Evolutionary conservation across 2,888 invertebrate genomes (phyloP), one percentile per base, ranked within the genome.

Genomic region (Cosmia trapezina): DNA sequence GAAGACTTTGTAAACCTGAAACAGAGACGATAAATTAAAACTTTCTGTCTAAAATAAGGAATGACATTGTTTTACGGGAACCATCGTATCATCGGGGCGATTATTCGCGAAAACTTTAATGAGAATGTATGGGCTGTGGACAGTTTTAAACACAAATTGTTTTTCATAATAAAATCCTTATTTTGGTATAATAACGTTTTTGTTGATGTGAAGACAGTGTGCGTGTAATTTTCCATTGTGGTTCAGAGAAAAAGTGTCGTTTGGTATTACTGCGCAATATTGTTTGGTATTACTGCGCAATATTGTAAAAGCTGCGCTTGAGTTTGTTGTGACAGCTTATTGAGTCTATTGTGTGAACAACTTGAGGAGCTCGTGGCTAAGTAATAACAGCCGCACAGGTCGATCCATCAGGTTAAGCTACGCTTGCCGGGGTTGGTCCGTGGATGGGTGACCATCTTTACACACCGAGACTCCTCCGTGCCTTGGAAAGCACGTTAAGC

Each of bases 151-250:
- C 28, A 28, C 22, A 59, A 72, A 83, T 86, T 85, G 85, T 85
- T 85, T 85, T 80, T 84, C 80, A 78, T 82, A 85, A 81, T 81
- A 86, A 85, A 83, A 83, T 47, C 60, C 59, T 62, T 65, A 84
- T 86, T 80, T 84, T 59, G 62, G 80, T n/a, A n/a, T n/a, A 70
- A 59, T 1, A 53, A 77, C 45, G 54, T 61, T 73, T 66, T 64
- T 54, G 67, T 51, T 53, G 64, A 67, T 60, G 72, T 64, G 82
- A 59, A 59, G 73, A 73, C 73, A 61, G 69, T 57, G 37, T 17
- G 60, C 37, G 12, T 17, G 65, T 73, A 45, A 79, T 81, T 74
- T 79, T 57, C 54, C 80, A 83, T 81, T 81, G 80, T 80, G 62
- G n/a, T 66, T 70, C 56, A 56, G 61, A 33, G 78, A 65, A 66